Percentiles rank a stretch among this genome's conserved stretches.
phyloP scores from a whole-genome alignment of 2,797 vertebrate genomes.

The Diplodus puntazzo region DNA sequence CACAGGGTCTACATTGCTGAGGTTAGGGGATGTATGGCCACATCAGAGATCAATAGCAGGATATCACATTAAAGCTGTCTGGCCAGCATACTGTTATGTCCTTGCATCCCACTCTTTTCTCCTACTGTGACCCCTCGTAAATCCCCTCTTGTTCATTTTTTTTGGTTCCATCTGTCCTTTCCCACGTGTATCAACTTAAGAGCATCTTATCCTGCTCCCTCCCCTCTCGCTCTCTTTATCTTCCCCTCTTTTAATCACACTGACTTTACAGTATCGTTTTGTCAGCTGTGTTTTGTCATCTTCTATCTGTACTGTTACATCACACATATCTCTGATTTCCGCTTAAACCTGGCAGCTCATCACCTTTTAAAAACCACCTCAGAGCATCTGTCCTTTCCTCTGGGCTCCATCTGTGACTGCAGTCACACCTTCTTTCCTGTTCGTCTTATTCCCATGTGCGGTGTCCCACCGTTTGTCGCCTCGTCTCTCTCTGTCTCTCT shows the following conservation, averaged over 20 bases:
- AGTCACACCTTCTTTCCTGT: constrained; percentile 24
- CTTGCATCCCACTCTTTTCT: constrained; percentile 38
- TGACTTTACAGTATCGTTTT: constrained; percentile 45
- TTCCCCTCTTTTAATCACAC: constrained; percentile 59
- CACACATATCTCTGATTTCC: constrained; percentile 51
- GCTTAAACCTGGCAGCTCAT: constrained; percentile 70
- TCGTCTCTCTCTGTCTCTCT: not conserved
- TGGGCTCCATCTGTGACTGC: constrained; percentile 55
- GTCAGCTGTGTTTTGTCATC: constrained; percentile 52
- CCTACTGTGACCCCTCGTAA: constrained; percentile 51
- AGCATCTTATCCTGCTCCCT: constrained; percentile 40
- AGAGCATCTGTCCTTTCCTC: constrained; percentile 63
- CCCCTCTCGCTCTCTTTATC: constrained; percentile 20
- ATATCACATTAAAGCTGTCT: constrained; percentile 45
- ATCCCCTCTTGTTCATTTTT: constrained; percentile 76
- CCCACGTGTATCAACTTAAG: constrained; percentile 44
- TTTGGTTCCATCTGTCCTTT: constrained; percentile 69
- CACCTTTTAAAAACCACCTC: constrained; percentile 50
- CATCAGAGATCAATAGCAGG: constrained; percentile 43
- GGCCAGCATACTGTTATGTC: constrained; percentile 35
- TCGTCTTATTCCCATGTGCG: constrained; percentile 22
- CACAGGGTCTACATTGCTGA: not conserved
- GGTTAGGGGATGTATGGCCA: constrained; percentile 42
- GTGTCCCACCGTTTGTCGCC: not conserved
- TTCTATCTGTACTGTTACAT: constrained; percentile 48